Evolutionary conservation across 2,888 invertebrate species (phyloP), one percentile per base, ranked within the genome.

Genomic region (Habroteleia sp.): DNA sequence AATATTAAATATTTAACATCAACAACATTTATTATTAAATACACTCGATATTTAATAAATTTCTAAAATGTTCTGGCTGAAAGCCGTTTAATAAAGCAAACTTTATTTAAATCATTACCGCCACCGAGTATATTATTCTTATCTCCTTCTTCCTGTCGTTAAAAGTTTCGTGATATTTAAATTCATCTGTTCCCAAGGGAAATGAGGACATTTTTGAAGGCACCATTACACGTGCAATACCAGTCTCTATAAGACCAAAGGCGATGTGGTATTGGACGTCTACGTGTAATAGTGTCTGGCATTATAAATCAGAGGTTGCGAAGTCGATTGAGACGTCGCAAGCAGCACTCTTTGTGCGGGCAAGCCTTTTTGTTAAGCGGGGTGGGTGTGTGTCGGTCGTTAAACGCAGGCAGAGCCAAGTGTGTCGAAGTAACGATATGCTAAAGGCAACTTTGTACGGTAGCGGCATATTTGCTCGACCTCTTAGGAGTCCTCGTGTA

Each of bases 351-450:
- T 82, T 84, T 82, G 82, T 81, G 77, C 58, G 66, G 60, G 50
- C 68, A 63, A 48, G 33, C 50, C 74, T 74, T 74, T 74, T 74
- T 74, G 74, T 74, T 50, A 74, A 48, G 25, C 31, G 23, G 62
- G 20, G 56, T 42, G 50, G n/a, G 56, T 31, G 31, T 58, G 46
- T 54, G 69, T 46, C 75, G 83, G 85, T 85, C 86, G 86, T 86
- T 86, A 86, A 86, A 85, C 81, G 85, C 86, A 86, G 86, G 82
- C 85, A 79, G 79, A 83, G 82, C 83, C 82, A 80, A 85, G 83
- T 82, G 78, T 80, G 80, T 78, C 80, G 77, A 82, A 83, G 85
- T 86, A 85, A 86, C 85, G 85, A 84, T 86, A 86, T 85, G 85
- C 85, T 82, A 83, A 85, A 84, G 83, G 79, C 79, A 33, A 60